Evolutionary conservation across 2,113 vertebrate species (phyloP).

Genomic region (Daboia siamensis): DNA sequence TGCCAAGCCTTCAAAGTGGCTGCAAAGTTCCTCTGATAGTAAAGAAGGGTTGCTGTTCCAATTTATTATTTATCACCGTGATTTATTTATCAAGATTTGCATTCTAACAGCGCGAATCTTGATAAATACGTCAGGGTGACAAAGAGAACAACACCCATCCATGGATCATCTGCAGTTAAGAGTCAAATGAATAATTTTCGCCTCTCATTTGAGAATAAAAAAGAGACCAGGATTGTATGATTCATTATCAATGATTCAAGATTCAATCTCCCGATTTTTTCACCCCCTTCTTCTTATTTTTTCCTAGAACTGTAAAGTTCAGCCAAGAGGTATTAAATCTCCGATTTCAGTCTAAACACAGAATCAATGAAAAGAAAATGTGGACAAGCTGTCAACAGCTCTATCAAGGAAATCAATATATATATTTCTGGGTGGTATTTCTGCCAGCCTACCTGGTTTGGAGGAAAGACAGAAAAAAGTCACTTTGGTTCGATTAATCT

Average conservation of each 20-base stretch:
- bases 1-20: conserved; percentile 8
- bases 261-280: background rate
- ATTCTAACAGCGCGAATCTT: background rate
- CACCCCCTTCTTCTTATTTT: background rate
- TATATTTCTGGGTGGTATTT: too few species aligned
- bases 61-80: background rate
- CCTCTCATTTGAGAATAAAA: background rate
- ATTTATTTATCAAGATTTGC: background rate
- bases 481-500: background rate
- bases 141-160: background rate
- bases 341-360: background rate
- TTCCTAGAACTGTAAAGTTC: background rate
- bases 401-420: background rate
- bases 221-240: background rate
- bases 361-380: background rate
- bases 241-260: background rate
- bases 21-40: background rate
- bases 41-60: background rate
- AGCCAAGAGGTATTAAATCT: background rate
- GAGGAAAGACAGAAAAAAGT: too few species aligned
- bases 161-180: background rate
- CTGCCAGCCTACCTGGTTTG: too few species aligned
- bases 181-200: background rate
- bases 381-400: background rate
- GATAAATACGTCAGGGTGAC: background rate